A percentile compares a stretch with the other conserved stretches of the same genome.
Conservation (phyloP, 2,797 vertebrate species). For the Eospalax fontanierii region DNA sequence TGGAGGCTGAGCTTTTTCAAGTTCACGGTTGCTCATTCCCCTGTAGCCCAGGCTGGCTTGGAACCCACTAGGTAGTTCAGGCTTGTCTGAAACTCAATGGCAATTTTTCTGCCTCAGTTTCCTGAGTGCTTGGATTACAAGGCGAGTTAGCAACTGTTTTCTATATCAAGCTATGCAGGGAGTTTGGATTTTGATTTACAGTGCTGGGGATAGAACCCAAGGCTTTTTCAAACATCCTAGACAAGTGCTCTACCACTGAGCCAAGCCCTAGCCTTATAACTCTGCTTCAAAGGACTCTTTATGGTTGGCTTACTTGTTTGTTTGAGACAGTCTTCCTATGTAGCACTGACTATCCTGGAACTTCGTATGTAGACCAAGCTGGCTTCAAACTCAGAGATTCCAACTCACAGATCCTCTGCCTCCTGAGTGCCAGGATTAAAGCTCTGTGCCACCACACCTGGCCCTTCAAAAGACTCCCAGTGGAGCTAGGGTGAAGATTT, state of each 20-base stretch:
- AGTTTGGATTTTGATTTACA: not conserved
- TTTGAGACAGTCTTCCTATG: no score
- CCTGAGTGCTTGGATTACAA: not conserved
- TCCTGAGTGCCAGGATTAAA: no score
- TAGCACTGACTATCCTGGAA: no score
- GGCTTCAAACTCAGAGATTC: no score
- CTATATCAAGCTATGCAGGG: not conserved
- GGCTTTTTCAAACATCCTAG: not conserved
- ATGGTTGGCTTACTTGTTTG: no score
- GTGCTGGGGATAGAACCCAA: not conserved
- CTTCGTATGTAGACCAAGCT: no score
- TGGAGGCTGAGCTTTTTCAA: not conserved
- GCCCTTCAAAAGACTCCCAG: not conserved
- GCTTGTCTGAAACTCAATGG: not conserved
- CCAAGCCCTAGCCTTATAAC: not conserved
- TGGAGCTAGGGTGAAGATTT: not conserved
- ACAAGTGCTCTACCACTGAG: not conserved
- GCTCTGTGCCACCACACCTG: no score
- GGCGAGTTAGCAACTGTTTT: constrained; percentile 20
- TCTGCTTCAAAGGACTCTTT: not conserved
- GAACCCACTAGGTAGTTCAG: not conserved
- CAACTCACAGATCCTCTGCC: no score
- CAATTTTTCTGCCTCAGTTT: not conserved
- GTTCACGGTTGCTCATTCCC: not conserved
- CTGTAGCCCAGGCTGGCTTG: not conserved